These are phyloP conservation scores for Drosophila dives DNA, from an alignment of 2,888 invertebrate species.

Conservation along the genomic window DNA sequence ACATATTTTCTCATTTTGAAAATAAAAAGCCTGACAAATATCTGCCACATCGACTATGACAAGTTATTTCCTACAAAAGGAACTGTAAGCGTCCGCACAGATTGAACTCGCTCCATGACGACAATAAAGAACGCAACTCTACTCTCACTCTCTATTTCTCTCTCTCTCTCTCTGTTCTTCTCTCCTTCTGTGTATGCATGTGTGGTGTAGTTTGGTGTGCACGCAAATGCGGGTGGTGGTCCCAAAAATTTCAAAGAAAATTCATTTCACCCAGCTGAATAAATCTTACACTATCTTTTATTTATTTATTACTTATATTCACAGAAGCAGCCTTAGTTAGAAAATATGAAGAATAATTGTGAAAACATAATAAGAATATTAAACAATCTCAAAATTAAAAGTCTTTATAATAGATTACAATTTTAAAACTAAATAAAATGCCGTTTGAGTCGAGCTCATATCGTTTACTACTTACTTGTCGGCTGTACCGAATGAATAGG, in stretches of 20 bases:
- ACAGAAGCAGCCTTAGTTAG: background rate
- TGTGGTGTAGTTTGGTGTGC: background rate
- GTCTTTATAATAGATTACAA: background rate
- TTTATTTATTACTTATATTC: background rate
- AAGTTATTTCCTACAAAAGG: slow-evolving; percentile 27
- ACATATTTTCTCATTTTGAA: too few relatives aligned
- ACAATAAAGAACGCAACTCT: slow-evolving; percentile 30
- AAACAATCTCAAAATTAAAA: background rate
- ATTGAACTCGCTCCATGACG: slow-evolving; percentile 24
- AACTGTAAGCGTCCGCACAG: slow-evolving; percentile 13
- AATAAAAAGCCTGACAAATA: slow-evolving; percentile 51
- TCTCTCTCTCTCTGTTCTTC: slow-evolving; percentile 1
- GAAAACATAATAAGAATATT: background rate
- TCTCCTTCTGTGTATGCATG: slow-evolving; percentile 4
- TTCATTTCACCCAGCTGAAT: slow-evolving; percentile 23
- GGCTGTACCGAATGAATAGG: slow-evolving; percentile 25
- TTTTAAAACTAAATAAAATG: background rate
- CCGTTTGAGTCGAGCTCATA: background rate
- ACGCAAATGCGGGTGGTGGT: slow-evolving; percentile 9
- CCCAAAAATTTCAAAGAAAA: slow-evolving; percentile 3
- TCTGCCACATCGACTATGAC: slow-evolving; percentile 10
- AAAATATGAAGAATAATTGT: background rate
- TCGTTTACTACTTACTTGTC: slow-evolving; percentile 32
- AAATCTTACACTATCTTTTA: background rate
- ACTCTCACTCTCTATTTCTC: background rate